phyloP scores from a whole-genome alignment of 2,113 vertebrate species.

The Hiodon alosoides region DNA sequence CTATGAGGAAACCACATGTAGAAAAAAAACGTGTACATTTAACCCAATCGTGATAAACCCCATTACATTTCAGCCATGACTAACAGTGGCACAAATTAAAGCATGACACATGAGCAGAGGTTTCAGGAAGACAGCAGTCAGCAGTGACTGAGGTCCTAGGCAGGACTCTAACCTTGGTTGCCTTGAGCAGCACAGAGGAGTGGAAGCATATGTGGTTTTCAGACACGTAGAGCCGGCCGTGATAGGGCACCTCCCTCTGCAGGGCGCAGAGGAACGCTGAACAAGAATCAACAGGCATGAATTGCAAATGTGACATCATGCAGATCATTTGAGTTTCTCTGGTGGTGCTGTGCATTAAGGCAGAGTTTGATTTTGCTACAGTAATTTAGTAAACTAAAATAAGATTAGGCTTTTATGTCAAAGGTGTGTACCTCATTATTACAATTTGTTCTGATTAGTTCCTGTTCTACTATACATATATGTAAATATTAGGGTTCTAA shows the following conservation, averaged over 20 bases:
- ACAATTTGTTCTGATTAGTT: too few relatives aligned
- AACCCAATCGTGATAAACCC: too few relatives aligned
- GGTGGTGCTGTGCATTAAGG: background rate
- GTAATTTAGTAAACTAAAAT: background rate
- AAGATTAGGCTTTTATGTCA: too few relatives aligned
- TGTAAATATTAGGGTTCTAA: too few relatives aligned
- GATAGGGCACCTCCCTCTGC: constrained; percentile 77
- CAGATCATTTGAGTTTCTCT: background rate
- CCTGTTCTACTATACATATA: too few relatives aligned
- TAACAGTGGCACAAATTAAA: too few relatives aligned
- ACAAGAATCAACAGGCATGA: background rate
- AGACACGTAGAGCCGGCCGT: constrained; percentile 72
- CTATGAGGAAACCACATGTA: background rate
- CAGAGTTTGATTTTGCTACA: background rate
- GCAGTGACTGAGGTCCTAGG: background rate
- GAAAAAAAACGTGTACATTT: background rate
- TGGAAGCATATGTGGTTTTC: constrained; percentile 70
- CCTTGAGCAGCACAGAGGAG: constrained; percentile 71
- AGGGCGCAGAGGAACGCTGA: constrained; percentile 76
- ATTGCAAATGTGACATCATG: constrained; percentile 14
- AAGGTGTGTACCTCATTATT: too few relatives aligned
- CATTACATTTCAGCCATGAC: too few relatives aligned
- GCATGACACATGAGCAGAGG: too few relatives aligned
- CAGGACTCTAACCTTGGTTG: constrained; percentile 65
- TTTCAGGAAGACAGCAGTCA: background rate